phyloP scores from a whole-genome alignment of 2,888 invertebrate genomes.

The Clanis bilineata region DNA sequence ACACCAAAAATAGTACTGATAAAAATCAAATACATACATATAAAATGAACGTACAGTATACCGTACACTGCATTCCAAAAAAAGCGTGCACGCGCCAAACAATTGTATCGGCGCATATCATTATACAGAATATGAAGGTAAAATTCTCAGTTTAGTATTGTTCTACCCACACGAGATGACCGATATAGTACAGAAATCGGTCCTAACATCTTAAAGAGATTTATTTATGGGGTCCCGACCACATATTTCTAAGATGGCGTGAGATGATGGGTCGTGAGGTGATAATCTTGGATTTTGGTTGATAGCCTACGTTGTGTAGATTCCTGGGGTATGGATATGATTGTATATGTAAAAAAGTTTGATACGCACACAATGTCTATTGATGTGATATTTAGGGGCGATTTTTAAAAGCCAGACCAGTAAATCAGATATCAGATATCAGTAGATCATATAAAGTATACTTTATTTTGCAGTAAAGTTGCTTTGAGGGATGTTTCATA shows the following conservation, averaged over 20 bases:
- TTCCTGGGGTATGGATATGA: neutral
- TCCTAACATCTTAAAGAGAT: neutral
- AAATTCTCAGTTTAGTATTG: constrained; percentile 35
- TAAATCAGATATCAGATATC: no score
- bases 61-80: neutral
- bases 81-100: neutral
- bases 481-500: no score
- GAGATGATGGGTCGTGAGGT: constrained; percentile 9
- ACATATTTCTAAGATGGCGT: constrained; percentile 12
- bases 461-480: no score
- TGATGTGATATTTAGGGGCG: no score
- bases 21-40: neutral
- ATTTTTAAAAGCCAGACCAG: no score
- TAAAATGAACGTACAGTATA: neutral
- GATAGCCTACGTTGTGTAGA: neutral
- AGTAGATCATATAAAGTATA: no score
- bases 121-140: neutral
- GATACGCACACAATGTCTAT: no score
- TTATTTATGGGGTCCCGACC: constrained; percentile 4
- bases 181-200: constrained; percentile 31
- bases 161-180: constrained; percentile 57
- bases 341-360: no score
- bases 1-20: neutral
- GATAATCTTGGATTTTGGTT: constrained; percentile 5
- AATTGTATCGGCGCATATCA: constrained; percentile 10